These are phyloP conservation scores for Cephus rjabovi DNA, from an alignment of 2,888 invertebrate genomes.

Conservation along the genomic window DNA sequence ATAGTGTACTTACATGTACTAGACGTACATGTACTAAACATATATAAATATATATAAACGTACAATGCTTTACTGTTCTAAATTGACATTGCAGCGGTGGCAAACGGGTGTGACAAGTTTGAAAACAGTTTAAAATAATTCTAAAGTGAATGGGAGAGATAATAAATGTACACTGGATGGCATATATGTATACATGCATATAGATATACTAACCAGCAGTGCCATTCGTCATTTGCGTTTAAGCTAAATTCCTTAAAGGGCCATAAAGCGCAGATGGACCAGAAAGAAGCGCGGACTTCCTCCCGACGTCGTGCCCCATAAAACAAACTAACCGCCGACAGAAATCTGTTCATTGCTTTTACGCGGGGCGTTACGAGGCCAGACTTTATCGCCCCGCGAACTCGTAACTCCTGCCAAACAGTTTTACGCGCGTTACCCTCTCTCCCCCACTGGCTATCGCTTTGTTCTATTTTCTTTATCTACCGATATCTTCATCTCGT, in stretches of 20 bases:
- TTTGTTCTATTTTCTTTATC: no score
- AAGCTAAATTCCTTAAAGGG: constrained; percentile 56
- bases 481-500: no score
- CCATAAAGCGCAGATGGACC: constrained; percentile 61
- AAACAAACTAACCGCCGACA: constrained; percentile 62
- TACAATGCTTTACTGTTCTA: background rate
- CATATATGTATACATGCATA: no score
- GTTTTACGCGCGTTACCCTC: constrained; percentile 26
- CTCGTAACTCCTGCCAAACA: constrained; percentile 60
- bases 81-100: background rate
- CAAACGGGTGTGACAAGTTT: no score
- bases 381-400: constrained; percentile 61
- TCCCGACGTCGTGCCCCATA: constrained; percentile 45
- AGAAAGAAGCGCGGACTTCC: constrained; percentile 53
- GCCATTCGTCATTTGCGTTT: constrained; percentile 33
- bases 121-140: no score
- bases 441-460: constrained; percentile 30
- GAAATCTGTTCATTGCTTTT: constrained; percentile 53
- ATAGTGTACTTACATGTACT: no score
- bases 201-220: no score
- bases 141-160: no score
- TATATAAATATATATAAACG: no score
- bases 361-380: constrained; percentile 49
- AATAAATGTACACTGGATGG: no score
- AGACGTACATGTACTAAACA: no score